Percentiles rank a stretch among this genome's conserved stretches.
Evolutionary conservation across 2,888 invertebrate species (phyloP).

Genomic region (Psococerastis gibbosa): DNA sequence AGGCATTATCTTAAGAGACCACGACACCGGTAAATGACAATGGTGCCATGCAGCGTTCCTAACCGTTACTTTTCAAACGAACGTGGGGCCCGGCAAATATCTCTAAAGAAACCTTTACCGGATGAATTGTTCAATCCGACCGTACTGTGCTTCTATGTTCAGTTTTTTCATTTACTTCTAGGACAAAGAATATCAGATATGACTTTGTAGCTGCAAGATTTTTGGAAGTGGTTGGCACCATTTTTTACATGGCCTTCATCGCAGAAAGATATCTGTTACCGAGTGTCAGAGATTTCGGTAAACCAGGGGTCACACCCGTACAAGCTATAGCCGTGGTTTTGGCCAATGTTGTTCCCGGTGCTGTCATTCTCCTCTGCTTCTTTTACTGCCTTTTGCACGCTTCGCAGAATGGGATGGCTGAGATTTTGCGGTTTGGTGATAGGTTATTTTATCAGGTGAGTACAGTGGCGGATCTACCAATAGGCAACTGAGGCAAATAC

Average conservation of each 20-base stretch:
- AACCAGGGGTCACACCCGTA: conserved; percentile 23
- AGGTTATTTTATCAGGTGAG: conserved; percentile 55
- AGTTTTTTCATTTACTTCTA: conserved; percentile 27
- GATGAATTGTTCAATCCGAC: too few species aligned
- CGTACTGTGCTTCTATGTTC: too few species aligned
- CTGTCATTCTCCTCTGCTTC: conserved; percentile 46
- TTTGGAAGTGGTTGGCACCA: conserved; percentile 54
- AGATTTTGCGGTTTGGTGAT: conserved; percentile 73
- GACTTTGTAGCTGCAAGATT: conserved; percentile 46
- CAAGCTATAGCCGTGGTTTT: conserved; percentile 34
- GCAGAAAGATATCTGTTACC: conserved; percentile 58
- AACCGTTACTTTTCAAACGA: too few species aligned
- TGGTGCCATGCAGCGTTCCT: conserved; percentile 11
- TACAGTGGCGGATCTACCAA: too few species aligned
- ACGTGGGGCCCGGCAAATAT: too few species aligned
- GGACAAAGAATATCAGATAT: conserved; percentile 57
- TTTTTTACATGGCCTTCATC: conserved; percentile 64
- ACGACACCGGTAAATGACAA: not conserved
- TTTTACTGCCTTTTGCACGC: conserved; percentile 81
- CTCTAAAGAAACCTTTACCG: too few species aligned
- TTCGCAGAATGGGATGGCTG: conserved; percentile 83
- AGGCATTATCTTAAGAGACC: too few species aligned
- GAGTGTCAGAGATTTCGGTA: conserved; percentile 42
- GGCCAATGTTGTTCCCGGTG: conserved; percentile 53
- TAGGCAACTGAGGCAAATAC: too few species aligned